phyloP scores from a whole-genome alignment of 2,888 invertebrate species.

The Iselma pallidipennis region DNA sequence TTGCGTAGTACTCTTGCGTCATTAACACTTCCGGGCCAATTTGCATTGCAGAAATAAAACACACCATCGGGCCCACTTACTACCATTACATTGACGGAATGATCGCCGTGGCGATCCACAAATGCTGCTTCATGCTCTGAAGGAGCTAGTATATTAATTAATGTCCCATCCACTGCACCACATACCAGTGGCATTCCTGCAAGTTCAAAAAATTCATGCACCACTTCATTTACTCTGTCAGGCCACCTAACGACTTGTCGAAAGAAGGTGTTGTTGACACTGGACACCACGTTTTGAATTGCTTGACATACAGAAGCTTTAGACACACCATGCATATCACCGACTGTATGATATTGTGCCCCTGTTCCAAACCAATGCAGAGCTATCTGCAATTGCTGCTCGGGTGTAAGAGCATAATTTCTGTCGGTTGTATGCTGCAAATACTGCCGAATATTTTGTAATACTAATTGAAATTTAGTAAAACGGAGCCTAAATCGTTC shows the following conservation, averaged over 20 bases:
- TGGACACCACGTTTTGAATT: too few species aligned
- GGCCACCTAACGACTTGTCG: too few species aligned
- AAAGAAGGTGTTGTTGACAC: too few species aligned
- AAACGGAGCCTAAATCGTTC: too few species aligned
- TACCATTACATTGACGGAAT: conserved; percentile 3
- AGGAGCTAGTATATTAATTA: background rate
- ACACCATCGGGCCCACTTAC: too few species aligned
- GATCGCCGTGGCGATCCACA: conserved; percentile 6
- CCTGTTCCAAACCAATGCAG: conserved; percentile 9
- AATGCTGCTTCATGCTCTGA: background rate
- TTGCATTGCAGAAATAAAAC: conserved; percentile 4
- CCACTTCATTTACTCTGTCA: too few species aligned
- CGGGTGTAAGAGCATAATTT: background rate
- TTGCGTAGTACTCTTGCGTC: conserved; percentile 2
- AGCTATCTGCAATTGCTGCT: background rate
- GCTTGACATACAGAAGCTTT: background rate
- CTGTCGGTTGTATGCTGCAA: background rate
- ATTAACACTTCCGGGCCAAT: conserved; percentile 8
- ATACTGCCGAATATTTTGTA: too few species aligned
- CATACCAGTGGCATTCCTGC: too few species aligned
- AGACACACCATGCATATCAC: conserved; percentile 1
- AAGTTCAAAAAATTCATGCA: too few species aligned
- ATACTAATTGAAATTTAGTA: too few species aligned
- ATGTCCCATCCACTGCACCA: conserved; percentile 2
- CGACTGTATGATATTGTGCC: background rate